Evolutionary conservation across 2,113 vertebrate genomes (phyloP).

Genomic region (Vombatus ursinus): DNA sequence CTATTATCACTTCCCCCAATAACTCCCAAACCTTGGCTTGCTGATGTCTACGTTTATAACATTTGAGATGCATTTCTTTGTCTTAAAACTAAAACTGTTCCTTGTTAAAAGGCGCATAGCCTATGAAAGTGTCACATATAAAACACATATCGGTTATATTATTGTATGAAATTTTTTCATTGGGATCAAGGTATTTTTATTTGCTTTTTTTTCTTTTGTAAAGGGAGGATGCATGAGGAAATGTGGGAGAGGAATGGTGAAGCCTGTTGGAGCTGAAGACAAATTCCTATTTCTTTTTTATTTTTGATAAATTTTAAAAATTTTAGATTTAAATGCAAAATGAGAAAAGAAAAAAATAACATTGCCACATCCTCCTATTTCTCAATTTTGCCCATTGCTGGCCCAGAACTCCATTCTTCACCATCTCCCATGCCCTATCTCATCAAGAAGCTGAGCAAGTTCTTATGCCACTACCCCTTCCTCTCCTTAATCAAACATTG

Average conservation of each 20-base stretch:
- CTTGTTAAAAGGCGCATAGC: neutral
- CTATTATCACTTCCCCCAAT: neutral
- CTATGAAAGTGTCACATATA: neutral
- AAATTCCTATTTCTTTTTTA: neutral
- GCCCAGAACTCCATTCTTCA: neutral
- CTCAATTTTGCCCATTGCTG: neutral
- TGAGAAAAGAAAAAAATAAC: no score
- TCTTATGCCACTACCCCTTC: neutral
- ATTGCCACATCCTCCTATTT: neutral
- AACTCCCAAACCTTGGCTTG: neutral
- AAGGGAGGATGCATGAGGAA: neutral
- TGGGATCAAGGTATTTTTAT: no score
- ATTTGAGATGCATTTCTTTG: neutral
- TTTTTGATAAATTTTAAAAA: no score
- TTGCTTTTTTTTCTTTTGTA: neutral
- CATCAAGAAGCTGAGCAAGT: slow-evolving; percentile 1
- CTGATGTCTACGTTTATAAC: neutral
- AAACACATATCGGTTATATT: neutral
- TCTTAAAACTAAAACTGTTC: neutral
- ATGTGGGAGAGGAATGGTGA: neutral
- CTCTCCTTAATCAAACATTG: slow-evolving; percentile 69
- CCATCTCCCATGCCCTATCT: neutral
- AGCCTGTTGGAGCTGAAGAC: no score
- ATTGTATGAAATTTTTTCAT: neutral
- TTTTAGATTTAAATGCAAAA: no score